These are phyloP conservation scores for Lemur catta DNA, from an alignment of 2,797 vertebrate genomes.

Conservation along the genomic window DNA sequence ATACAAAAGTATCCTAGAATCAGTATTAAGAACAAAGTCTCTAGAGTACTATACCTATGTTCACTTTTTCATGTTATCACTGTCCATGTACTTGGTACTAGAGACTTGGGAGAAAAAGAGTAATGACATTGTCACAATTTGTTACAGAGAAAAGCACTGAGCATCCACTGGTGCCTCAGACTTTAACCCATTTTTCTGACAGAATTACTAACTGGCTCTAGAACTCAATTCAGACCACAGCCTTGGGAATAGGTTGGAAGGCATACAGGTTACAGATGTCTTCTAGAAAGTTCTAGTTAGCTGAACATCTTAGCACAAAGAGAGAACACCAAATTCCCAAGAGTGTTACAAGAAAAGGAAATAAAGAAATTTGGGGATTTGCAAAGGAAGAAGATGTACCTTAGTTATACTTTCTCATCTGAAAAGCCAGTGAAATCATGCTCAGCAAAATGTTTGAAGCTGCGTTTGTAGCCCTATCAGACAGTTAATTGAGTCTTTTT, in stretches of 20 bases:
- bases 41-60: background rate
- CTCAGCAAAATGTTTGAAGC: background rate
- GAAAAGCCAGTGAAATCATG: slow-evolving; percentile 5
- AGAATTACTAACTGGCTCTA: background rate
- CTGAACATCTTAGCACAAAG: background rate
- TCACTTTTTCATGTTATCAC: background rate
- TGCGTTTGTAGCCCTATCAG: background rate
- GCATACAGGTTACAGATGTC: background rate
- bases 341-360: background rate
- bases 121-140: background rate
- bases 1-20: background rate
- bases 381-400: background rate
- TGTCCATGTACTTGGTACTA: background rate
- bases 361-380: background rate
- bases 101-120: background rate
- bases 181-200: background rate
- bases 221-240: background rate
- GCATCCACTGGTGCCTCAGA: background rate
- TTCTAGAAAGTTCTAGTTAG: slow-evolving; percentile 27
- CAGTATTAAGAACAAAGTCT: background rate
- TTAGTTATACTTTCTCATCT: slow-evolving; percentile 4
- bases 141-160: background rate
- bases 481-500: background rate
- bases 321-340: background rate
- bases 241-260: background rate